Evolutionary conservation across 1,140 invertebrate species (phyloP), one percentile per base, ranked within the genome.

Genomic region (Drosophila punjabiensis): DNA sequence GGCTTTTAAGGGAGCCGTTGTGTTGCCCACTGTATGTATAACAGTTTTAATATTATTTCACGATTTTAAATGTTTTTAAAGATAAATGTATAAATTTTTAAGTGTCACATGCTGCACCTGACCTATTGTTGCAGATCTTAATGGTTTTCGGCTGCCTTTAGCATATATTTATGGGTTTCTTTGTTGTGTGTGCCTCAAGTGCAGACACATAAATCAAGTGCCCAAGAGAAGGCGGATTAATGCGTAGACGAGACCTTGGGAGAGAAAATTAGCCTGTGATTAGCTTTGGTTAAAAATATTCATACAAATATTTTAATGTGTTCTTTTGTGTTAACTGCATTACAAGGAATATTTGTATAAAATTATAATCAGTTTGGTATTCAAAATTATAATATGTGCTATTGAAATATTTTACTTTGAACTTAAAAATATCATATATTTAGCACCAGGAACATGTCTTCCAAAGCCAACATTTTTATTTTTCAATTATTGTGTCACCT

Each of bases 181-280:
- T 14, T 0, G 7, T 32, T 39, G 53, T 66, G 35, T 59, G 52
- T 33, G 20, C 20, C 20, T 30, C 52, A 41, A 65, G 11, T 33
- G 66, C 66, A 68, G 66, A 68, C 66, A 68, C 66, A 68, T 68
- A 37, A 68, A 68, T 68, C 66, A 68, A 10, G 33, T 7, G 66
- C 45, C 66, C 43, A 64, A 48, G 35, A 65, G 43, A 63, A 47
- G 43, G 43, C 33, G 28, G 18, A 18, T 63, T 18, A 18, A 20
- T 65, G 63, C 63, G 52, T 65, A 43, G 28, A 37, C 52, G 1
- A 2, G 63, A 65, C 63, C 63, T 65, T 65, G 63, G 9, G 24
- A 13, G 13, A 5, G 24, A 56, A 58, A 56, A 65, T 18, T 43
- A 58, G 50, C 50, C 20, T 35, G 32, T 55, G 52, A 55, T 59